Evolutionary conservation across 1,140 invertebrate genomes (phyloP).

Genomic region (Pseudobourletiella spinata): DNA sequence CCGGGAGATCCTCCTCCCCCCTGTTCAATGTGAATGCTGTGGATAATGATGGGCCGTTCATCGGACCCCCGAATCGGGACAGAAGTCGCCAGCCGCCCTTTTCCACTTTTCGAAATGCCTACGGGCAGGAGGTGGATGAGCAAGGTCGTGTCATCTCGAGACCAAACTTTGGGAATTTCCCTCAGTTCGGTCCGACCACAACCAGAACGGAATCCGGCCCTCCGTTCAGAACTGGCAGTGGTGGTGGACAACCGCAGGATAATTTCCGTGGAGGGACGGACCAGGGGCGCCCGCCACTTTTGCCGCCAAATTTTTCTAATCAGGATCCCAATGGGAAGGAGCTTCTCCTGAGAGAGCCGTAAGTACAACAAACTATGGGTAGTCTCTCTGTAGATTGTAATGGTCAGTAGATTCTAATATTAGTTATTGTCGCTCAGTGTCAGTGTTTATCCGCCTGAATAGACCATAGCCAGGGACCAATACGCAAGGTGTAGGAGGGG

Average conservation of each 20-base stretch:
- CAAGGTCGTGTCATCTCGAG: neutral
- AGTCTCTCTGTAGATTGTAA: neutral
- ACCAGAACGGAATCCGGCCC: neutral
- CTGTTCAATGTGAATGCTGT: conserved; percentile 19
- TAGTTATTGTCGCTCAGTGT: neutral
- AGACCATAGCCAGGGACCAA: neutral
- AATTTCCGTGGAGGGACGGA: neutral
- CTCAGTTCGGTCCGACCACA: neutral
- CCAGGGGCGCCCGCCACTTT: neutral
- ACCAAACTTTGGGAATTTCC: neutral
- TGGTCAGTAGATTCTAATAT: neutral
- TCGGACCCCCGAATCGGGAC: neutral
- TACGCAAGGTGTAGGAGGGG: neutral
- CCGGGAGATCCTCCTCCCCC: conserved; percentile 10
- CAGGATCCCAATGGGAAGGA: neutral
- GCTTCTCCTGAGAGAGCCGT: neutral
- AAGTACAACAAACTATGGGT: neutral
- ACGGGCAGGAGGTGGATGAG: neutral
- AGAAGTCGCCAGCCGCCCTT: neutral
- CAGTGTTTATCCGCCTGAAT: neutral
- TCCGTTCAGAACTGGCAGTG: neutral
- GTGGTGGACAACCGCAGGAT: neutral
- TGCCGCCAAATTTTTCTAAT: neutral
- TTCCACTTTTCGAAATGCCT: neutral
- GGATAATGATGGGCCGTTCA: conserved; percentile 14